Conservation (phyloP, 2,888 invertebrate species). For the Parelbella ahira region DNA sequence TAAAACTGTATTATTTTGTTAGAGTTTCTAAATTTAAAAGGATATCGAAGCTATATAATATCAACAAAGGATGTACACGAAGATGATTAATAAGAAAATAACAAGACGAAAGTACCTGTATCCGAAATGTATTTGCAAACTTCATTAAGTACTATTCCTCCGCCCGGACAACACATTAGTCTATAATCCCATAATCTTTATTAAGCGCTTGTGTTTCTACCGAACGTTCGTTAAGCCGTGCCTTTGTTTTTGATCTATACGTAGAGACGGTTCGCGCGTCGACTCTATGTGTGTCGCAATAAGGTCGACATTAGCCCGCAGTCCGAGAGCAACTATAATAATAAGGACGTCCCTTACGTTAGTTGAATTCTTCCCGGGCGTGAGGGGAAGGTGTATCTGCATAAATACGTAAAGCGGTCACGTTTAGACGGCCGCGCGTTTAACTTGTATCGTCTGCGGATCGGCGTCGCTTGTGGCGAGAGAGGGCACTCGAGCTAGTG, state of each 20-base stretch:
- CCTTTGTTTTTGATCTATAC: conserved; percentile 35
- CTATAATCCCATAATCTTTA: conserved; percentile 44
- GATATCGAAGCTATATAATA: too few relatives aligned
- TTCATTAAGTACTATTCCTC: conserved; percentile 23
- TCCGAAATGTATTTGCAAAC: conserved; percentile 22
- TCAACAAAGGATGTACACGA: too few relatives aligned
- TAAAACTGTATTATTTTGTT: too few relatives aligned
- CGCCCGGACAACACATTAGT: conserved; percentile 22
- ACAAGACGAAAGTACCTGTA: conserved; percentile 10
- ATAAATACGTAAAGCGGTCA: conserved; percentile 75
- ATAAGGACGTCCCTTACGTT: conserved; percentile 53
- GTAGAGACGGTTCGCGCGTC: conserved; percentile 10
- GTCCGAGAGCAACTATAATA: conserved; percentile 27
- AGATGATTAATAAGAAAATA: neutral
- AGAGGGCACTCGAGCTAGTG: conserved; percentile 1
- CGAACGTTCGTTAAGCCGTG: conserved; percentile 48
- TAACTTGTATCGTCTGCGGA: conserved; percentile 59
- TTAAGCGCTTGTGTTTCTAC: conserved; percentile 43
- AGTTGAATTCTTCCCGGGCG: conserved; percentile 58
- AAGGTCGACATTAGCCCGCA: conserved; percentile 9
- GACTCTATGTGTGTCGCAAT: conserved; percentile 6
- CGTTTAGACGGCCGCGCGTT: conserved; percentile 59
- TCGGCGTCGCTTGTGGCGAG: conserved; percentile 23
- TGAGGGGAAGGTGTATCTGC: conserved; percentile 56
- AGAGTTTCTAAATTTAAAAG: too few relatives aligned